Evolutionary conservation across 2,113 vertebrate species (phyloP).

Genomic region (Phocoena sinus): DNA sequence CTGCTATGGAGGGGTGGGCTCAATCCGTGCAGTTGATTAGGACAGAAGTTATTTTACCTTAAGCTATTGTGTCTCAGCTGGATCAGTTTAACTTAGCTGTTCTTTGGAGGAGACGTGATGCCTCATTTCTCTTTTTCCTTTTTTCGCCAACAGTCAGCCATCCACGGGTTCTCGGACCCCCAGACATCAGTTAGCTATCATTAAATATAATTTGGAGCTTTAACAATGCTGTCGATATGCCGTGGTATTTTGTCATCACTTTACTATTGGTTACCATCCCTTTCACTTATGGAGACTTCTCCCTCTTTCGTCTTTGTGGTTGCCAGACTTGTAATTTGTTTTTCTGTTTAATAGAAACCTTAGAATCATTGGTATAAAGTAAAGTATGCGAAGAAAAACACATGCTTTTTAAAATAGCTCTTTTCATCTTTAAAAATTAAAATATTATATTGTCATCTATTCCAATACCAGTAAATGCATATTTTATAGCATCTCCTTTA

Average conservation of each 20-base stretch:
- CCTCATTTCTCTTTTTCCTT: slow-evolving; percentile 28
- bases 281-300: slow-evolving; percentile 57
- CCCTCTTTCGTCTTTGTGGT: slow-evolving; percentile 73
- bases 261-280: slow-evolving; percentile 65
- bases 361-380: slow-evolving; percentile 75
- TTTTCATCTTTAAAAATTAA: slow-evolving; percentile 62
- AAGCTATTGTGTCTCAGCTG: slow-evolving; percentile 41
- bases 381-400: slow-evolving; percentile 76
- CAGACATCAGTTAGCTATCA: slow-evolving; percentile 68
- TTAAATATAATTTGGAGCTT: slow-evolving; percentile 75
- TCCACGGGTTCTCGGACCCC: slow-evolving; percentile 13
- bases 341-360: slow-evolving; percentile 79
- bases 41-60: slow-evolving; percentile 33
- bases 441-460: slow-evolving; percentile 55
- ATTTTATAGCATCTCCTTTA: slow-evolving; percentile 61
- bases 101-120: slow-evolving; percentile 44
- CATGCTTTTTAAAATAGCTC: slow-evolving; percentile 55
- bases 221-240: slow-evolving; percentile 71
- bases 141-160: slow-evolving; percentile 55
- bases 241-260: slow-evolving; percentile 67
- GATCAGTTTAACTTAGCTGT: slow-evolving; percentile 53
- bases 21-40: slow-evolving; percentile 3
- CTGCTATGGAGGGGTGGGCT: accelerated
- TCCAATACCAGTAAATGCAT: slow-evolving; percentile 49
- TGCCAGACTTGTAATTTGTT: slow-evolving; percentile 78